Evolutionary conservation across 1,140 invertebrate species (phyloP), one percentile per base, ranked within the genome.

Genomic region (Dreissena polymorpha): DNA sequence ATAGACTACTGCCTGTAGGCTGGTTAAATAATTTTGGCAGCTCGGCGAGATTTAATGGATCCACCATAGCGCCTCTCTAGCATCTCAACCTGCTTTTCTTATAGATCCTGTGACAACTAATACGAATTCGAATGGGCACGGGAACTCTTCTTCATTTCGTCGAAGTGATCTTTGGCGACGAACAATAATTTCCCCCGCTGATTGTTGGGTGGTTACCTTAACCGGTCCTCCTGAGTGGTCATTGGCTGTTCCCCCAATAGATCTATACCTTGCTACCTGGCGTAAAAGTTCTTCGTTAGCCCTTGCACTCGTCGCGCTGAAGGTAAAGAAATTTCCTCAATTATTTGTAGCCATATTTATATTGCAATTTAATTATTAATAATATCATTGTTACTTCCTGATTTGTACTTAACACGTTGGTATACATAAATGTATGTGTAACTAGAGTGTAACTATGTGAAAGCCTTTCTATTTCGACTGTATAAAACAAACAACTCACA

Each of bases 81-180:
- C 94, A 99, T 96, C 94, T 99, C 98, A 83, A 98, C 96, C 94
- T 98, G 97, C 93, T 98, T 99, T 91, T 98, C 98, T 81, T 98
- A 94, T 50, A 99, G 94, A 92, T 99, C 98, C 94, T 99, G 97
- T 57, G 97, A 98, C 89, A 99, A 94, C 94, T 99, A 98, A 94
- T 99, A 99, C 16, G 86, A 82, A 53, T 86, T 86, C 14, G 90
- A 90, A 71, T 89, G 88, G 71, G 88, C 88, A 8, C 91, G 82
- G 14, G 90, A 92, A 87, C 69, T 92, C 91, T 76, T 92, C 91
- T 75, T 90, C 90, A 65, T 86, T 85, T 67, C 86, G 88, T 85
- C 90, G 87, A 39, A 92, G 86, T 72, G 91, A 92, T 39, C 91
- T 84, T 81, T 92, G 91, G 25, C 91, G 78, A n/a, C 89, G 88